These are phyloP conservation scores for Euplagia quadripunctaria DNA, from an alignment of 2,888 invertebrate genomes.

Conservation along the genomic window DNA sequence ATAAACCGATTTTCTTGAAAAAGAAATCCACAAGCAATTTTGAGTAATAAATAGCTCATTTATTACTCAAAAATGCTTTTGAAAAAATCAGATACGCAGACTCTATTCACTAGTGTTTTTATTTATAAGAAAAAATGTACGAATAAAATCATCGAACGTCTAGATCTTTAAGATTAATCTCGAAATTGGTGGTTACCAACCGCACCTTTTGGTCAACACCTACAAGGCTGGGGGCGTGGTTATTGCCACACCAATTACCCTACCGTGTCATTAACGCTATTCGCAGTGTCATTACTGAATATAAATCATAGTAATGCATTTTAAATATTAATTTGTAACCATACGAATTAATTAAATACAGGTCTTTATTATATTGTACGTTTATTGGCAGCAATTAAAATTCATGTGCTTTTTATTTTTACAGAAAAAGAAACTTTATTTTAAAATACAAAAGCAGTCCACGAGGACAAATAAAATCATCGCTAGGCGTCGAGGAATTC, in stretches of 20 bases:
- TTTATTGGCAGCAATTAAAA: background rate
- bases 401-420: conserved; percentile 1
- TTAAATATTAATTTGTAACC: conserved; percentile 48
- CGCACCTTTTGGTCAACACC: conserved; percentile 41
- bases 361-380: conserved; percentile 35
- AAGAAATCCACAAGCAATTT: too few species aligned
- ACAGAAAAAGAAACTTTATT: background rate
- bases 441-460: background rate
- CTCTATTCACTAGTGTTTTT: background rate
- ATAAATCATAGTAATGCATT: conserved; percentile 52
- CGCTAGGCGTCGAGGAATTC: background rate
- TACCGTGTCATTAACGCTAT: conserved; percentile 48
- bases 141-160: conserved; percentile 19
- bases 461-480: background rate
- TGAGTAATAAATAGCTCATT: too few species aligned
- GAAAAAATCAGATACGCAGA: too few species aligned
- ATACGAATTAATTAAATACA: conserved; percentile 44
- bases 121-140: background rate
- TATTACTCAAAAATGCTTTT: too few species aligned
- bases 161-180: conserved; percentile 37
- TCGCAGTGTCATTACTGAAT: conserved; percentile 51
- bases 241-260: conserved; percentile 49
- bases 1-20: too few species aligned
- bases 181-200: conserved; percentile 37
- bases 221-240: conserved; percentile 47